These are phyloP conservation scores for Mimachlamys varia DNA, from an alignment of 2,888 invertebrate species.

Conservation along the genomic window DNA sequence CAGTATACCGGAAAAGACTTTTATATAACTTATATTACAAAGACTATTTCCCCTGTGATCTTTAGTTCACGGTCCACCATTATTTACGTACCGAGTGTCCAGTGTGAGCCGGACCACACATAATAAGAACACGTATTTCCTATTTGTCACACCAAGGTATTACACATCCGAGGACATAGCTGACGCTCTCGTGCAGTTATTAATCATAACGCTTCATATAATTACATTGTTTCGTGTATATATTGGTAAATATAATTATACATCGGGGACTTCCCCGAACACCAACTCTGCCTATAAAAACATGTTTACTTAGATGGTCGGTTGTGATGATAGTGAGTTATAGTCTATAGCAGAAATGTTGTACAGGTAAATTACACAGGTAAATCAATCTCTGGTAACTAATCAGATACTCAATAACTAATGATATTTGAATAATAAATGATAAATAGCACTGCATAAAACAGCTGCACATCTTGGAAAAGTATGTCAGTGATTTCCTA, in stretches of 20 bases:
- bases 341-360: too few species aligned
- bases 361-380: too few species aligned
- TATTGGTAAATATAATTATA: conserved; percentile 11
- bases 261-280: too few species aligned
- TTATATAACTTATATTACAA: neutral
- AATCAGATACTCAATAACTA: too few species aligned
- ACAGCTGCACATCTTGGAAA: too few species aligned
- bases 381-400: too few species aligned
- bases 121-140: neutral
- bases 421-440: too few species aligned
- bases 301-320: too few species aligned
- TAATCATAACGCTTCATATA: conserved; percentile 7
- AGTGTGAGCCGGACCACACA: neutral
- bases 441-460: too few species aligned
- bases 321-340: too few species aligned
- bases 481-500: neutral
- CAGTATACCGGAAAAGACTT: neutral
- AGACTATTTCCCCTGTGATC: neutral
- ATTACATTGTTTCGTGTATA: neutral
- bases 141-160: neutral
- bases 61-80: neutral
- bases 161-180: neutral
- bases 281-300: too few species aligned
- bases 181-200: neutral
- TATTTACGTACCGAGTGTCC: neutral